Evolutionary conservation across 2,797 vertebrate species (phyloP).

Genomic region (Enteromius treurensis): DNA sequence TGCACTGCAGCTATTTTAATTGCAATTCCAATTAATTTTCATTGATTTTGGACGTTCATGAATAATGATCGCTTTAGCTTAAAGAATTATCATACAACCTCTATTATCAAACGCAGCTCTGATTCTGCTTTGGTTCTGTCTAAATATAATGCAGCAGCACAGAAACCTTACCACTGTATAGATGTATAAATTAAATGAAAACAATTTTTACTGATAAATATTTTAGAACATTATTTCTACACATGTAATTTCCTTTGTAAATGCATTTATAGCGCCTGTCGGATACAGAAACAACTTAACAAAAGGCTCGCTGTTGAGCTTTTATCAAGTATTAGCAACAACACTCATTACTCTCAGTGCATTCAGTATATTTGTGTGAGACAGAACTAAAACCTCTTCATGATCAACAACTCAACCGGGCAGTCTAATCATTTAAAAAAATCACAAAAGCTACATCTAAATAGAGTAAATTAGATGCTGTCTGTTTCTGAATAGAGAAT

Average conservation of each 20-base stretch:
- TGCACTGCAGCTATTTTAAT: not conserved
- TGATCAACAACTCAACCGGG: conserved; percentile 3
- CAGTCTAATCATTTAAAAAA: not conserved
- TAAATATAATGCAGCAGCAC: not conserved
- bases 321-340: conserved; percentile 1
- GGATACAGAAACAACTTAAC: not conserved
- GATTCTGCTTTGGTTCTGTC: not conserved
- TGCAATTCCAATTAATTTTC: not conserved
- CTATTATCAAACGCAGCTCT: not conserved
- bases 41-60: not conserved
- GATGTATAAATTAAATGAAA: not conserved
- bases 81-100: not conserved
- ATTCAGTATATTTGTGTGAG: not conserved
- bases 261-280: not conserved
- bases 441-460: conserved; percentile 19
- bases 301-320: not conserved
- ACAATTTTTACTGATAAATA: not conserved
- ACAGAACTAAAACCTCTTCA: not conserved
- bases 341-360: not conserved
- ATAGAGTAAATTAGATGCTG: conserved; percentile 14
- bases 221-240: not conserved
- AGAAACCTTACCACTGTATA: not conserved
- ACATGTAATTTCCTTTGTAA: not conserved
- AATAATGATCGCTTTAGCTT: not conserved
- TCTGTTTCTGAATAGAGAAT: conserved; percentile 15